These are phyloP conservation scores for Helicorthomorpha holstii DNA, from an alignment of 1,140 invertebrate genomes.

Conservation along the genomic window DNA sequence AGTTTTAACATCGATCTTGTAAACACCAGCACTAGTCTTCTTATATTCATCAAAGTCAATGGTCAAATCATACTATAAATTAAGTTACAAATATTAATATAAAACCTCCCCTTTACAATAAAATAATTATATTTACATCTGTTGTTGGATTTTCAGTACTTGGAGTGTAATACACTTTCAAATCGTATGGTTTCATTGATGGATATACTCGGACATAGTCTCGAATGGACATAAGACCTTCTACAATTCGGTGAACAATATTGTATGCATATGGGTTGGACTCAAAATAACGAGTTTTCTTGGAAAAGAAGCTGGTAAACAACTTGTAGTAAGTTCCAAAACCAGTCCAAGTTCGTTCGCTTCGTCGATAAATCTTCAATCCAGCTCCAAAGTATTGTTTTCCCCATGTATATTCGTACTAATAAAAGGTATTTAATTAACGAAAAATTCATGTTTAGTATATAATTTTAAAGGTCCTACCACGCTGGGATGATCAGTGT, in stretches of 20 bases:
- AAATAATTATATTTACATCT: neutral
- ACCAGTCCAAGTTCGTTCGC: neutral
- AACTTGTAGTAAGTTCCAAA: slow-evolving; percentile 1
- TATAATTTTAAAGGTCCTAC: neutral
- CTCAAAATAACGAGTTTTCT: neutral
- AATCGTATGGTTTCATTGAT: neutral
- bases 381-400: slow-evolving; percentile 6
- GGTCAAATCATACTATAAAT: neutral
- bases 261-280: neutral
- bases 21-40: neutral
- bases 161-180: neutral
- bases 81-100: neutral
- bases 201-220: slow-evolving; percentile 3
- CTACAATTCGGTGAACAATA: neutral
- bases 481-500: neutral
- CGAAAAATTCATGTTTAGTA: neutral
- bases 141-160: slow-evolving; percentile 1
- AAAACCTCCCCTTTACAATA: neutral
- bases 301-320: slow-evolving; percentile 1
- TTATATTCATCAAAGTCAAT: neutral
- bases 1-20: neutral
- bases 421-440: neutral
- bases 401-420: neutral
- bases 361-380: neutral
- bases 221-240: neutral